These are phyloP conservation scores for Danio aesculapii DNA, from an alignment of 2,797 vertebrate species.

Conservation along the genomic window DNA sequence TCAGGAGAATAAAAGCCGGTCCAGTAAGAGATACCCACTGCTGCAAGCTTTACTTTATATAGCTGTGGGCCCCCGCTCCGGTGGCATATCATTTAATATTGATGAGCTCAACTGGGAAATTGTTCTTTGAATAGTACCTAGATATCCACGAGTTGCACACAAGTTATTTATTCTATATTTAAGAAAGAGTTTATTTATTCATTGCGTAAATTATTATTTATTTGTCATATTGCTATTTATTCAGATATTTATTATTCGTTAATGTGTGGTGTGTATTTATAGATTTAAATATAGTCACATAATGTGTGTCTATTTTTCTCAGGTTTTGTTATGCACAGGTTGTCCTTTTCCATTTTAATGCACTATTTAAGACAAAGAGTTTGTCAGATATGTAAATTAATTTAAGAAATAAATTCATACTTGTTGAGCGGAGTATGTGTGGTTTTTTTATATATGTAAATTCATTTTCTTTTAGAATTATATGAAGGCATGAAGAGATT, in stretches of 20 bases:
- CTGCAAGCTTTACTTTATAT: slow-evolving; percentile 14
- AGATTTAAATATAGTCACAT: slow-evolving; percentile 20
- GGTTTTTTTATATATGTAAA: neutral
- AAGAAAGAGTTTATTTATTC: slow-evolving; percentile 37
- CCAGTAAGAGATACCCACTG: neutral
- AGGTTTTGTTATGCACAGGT: slow-evolving; percentile 40
- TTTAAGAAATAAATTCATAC: slow-evolving; percentile 41
- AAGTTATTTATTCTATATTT: slow-evolving; percentile 61
- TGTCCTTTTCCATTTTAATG: slow-evolving; percentile 38
- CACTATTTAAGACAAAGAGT: slow-evolving; percentile 12
- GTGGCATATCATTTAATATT: slow-evolving; percentile 21
- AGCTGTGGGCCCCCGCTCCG: neutral
- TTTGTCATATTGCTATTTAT: slow-evolving; percentile 48
- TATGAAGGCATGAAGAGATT: neutral
- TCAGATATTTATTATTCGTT: slow-evolving; percentile 54
- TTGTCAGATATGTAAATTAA: slow-evolving; percentile 8
- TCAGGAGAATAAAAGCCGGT: neutral
- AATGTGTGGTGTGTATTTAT: slow-evolving; percentile 11
- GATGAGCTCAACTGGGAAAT: slow-evolving; percentile 25
- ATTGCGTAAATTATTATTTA: slow-evolving; percentile 54
- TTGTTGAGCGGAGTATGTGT: neutral
- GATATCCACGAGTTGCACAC: slow-evolving; percentile 9
- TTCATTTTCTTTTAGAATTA: neutral
- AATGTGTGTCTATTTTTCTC: slow-evolving; percentile 36
- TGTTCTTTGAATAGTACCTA: slow-evolving; percentile 13